A percentile compares a stretch with the other conserved stretches of the same genome.
phyloP scores from a whole-genome alignment of 2,113 vertebrate species.

The Rhipidura dahli region DNA sequence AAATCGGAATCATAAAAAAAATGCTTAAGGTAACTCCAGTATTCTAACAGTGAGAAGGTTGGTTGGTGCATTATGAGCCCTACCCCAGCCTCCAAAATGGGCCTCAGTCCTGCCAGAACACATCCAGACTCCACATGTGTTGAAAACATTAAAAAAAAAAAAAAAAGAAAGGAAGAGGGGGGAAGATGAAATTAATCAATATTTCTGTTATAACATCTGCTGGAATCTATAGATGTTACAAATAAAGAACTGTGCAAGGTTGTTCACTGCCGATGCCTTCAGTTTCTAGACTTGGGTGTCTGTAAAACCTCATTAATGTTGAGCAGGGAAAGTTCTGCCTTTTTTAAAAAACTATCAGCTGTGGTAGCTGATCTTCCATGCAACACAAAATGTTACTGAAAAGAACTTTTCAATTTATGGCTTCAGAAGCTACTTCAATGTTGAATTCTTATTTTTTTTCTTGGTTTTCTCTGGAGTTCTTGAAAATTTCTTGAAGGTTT shows the following conservation, averaged over 20 bases:
- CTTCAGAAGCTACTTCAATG: not conserved
- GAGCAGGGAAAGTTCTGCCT: not conserved
- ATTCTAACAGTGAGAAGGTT: not conserved
- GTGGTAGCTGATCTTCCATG: not conserved
- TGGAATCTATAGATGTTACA: not conserved
- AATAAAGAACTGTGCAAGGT: not conserved
- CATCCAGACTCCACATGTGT: not conserved
- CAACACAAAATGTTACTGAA: not conserved
- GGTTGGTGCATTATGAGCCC: not conserved
- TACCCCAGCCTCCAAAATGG: not conserved
- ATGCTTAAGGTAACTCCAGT: not conserved
- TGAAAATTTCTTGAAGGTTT: not conserved
- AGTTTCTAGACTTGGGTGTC: not conserved
- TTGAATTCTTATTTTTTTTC: not conserved
- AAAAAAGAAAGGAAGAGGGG: rapidly evolving
- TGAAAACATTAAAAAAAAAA: not conserved
- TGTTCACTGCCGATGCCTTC: not conserved
- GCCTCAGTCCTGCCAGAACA: not conserved
- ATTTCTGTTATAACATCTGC: not conserved
- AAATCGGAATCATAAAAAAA: slow-evolving; percentile 8
- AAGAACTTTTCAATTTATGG: not conserved
- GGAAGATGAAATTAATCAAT: not conserved
- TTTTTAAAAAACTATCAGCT: not conserved
- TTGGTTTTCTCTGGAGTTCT: not conserved
- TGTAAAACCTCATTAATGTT: not conserved